These are phyloP conservation scores for Cebus imitator DNA, from an alignment of 2,113 vertebrate genomes.

Conservation along the genomic window DNA sequence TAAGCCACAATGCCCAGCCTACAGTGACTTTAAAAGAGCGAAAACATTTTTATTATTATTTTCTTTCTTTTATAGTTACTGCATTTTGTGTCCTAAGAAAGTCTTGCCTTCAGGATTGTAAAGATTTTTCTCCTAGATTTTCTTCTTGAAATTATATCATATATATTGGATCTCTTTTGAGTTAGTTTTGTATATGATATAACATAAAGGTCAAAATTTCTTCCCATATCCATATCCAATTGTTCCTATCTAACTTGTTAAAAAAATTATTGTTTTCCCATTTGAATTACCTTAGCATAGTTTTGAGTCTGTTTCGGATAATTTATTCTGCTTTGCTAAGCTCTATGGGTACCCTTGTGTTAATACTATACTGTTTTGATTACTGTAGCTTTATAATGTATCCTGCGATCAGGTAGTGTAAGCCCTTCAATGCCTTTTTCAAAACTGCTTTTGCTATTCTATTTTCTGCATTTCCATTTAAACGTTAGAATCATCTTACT, in stretches of 20 bases:
- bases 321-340: background rate
- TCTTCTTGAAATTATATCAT: background rate
- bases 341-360: background rate
- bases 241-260: background rate
- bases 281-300: background rate
- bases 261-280: background rate
- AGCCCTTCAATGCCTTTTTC: background rate
- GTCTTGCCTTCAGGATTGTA: background rate
- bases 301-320: background rate
- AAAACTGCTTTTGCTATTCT: background rate
- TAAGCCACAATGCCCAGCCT: background rate
- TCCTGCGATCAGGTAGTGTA: background rate
- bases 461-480: background rate
- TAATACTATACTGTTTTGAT: background rate
- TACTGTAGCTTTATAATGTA: background rate
- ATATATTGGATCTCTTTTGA: background rate
- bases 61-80: background rate
- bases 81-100: background rate
- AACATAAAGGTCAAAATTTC: background rate
- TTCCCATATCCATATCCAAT: background rate
- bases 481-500: constrained; percentile 28
- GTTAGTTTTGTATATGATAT: background rate
- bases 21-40: background rate
- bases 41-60: background rate
- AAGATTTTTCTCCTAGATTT: background rate